A percentile compares a stretch with the other conserved stretches of the same genome.
These are phyloP conservation scores for Pygocentrus nattereri DNA, from an alignment of 2,797 vertebrate genomes.

Conservation along the genomic window DNA sequence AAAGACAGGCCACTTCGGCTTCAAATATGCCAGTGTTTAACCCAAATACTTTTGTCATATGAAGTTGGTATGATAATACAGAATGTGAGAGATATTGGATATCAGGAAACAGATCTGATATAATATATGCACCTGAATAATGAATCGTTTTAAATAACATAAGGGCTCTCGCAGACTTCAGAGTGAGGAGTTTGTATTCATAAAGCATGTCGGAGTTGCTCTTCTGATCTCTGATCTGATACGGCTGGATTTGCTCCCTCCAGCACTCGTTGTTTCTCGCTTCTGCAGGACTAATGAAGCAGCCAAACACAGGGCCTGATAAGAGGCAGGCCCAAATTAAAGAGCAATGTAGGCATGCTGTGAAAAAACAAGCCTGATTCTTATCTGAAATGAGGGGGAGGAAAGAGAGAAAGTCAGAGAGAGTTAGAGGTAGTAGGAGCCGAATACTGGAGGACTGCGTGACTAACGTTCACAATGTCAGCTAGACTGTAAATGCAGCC, in stretches of 20 bases:
- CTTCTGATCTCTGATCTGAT: constrained; percentile 30
- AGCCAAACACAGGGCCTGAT: constrained; percentile 11
- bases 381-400: constrained; percentile 32
- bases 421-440: not conserved
- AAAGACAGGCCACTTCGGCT: not conserved
- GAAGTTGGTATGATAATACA: not conserved
- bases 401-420: not conserved
- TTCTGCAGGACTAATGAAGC: constrained; percentile 29
- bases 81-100: constrained; percentile 6
- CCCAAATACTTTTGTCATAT: not conserved
- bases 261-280: not conserved
- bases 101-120: constrained; percentile 11
- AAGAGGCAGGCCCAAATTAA: constrained; percentile 34
- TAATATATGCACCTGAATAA: constrained; percentile 26
- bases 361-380: constrained; percentile 25
- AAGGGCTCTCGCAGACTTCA: constrained; percentile 1
- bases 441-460: not conserved
- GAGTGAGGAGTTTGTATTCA: constrained; percentile 19
- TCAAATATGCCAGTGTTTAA: not conserved
- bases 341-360: constrained; percentile 10
- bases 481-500: constrained; percentile 33
- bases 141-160: constrained; percentile 44
- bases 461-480: not conserved
- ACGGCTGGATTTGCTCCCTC: not conserved
- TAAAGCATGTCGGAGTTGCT: constrained; percentile 12